Conservation (phyloP, 2,113 vertebrate species). For the Neomonachus schauinslandi region DNA sequence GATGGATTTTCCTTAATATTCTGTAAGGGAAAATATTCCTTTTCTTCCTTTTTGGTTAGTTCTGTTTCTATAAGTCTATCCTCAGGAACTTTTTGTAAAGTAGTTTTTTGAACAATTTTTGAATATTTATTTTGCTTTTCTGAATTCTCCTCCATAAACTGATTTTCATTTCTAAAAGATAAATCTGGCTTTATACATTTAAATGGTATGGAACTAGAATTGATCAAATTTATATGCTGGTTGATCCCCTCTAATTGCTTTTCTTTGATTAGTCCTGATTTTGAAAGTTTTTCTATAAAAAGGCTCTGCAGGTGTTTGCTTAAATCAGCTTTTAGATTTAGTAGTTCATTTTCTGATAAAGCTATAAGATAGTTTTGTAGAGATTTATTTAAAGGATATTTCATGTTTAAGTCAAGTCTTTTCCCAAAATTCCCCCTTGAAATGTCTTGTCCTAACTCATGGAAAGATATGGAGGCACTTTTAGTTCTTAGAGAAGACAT, state of each 20-base stretch:
- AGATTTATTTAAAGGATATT: constrained; percentile 64
- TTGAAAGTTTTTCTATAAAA: constrained; percentile 72
- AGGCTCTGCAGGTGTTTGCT: constrained; percentile 70
- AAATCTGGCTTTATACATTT: constrained; percentile 56
- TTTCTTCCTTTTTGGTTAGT: constrained; percentile 56
- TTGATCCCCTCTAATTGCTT: constrained; percentile 45
- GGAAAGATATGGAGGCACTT: neutral
- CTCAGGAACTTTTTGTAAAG: constrained; percentile 46
- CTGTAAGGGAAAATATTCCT: neutral
- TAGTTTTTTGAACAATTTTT: constrained; percentile 49
- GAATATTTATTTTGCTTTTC: constrained; percentile 60
- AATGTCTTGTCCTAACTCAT: constrained; percentile 24
- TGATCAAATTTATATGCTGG: neutral
- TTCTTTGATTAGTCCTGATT: constrained; percentile 66
- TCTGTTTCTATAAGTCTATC: constrained; percentile 64
- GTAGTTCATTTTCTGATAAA: constrained; percentile 76
- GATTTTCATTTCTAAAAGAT: constrained; percentile 45
- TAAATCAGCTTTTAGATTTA: constrained; percentile 75
- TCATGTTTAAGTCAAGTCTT: constrained; percentile 57
- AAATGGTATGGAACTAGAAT: neutral
- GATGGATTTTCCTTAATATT: constrained; percentile 54
- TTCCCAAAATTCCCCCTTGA: constrained; percentile 42
- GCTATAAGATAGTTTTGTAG: constrained; percentile 49
- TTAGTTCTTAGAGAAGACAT: constrained; percentile 19
- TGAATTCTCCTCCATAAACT: neutral